Conservation (phyloP, 2,888 invertebrate species). For the Hypselothyrea guttata region DNA sequence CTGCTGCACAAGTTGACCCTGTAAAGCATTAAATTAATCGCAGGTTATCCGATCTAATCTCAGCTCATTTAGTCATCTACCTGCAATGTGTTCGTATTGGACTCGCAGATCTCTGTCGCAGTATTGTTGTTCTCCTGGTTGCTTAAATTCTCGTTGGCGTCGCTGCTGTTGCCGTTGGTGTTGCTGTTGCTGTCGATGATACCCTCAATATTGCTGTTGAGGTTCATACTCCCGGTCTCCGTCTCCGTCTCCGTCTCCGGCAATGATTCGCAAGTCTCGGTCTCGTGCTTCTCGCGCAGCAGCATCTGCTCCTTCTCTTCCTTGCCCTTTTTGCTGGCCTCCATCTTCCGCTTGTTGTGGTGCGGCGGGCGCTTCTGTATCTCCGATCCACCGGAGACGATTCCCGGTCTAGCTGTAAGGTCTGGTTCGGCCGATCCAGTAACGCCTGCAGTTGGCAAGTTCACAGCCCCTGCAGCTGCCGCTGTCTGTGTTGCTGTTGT, state of each 20-base stretch:
- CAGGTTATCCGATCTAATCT: no score
- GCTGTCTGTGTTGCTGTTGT: slow-evolving; percentile 34
- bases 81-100: slow-evolving; percentile 62
- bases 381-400: slow-evolving; percentile 19
- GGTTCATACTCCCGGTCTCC: slow-evolving; percentile 13
- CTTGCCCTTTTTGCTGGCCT: slow-evolving; percentile 49
- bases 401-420: slow-evolving; percentile 12
- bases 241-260: slow-evolving; percentile 20
- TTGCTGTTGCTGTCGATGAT: slow-evolving; percentile 15
- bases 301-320: slow-evolving; percentile 44
- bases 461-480: slow-evolving; percentile 20
- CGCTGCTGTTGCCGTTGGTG: slow-evolving; percentile 29
- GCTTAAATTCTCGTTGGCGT: slow-evolving; percentile 50
- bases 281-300: slow-evolving; percentile 56
- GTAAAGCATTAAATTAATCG: no score
- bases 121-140: slow-evolving; percentile 64
- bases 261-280: slow-evolving; percentile 40
- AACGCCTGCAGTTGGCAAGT: slow-evolving; percentile 10
- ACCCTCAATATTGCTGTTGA: slow-evolving; percentile 17
- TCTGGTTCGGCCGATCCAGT: neutral
- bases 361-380: slow-evolving; percentile 41
- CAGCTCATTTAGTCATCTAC: slow-evolving; percentile 3
- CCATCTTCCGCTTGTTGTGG: slow-evolving; percentile 51
- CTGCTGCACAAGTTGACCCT: slow-evolving; percentile 35
- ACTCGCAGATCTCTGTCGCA: slow-evolving; percentile 36